Evolutionary conservation across 2,113 vertebrate genomes (phyloP), one percentile per base, ranked within the genome.

Genomic region (Eurystomus gularis): DNA sequence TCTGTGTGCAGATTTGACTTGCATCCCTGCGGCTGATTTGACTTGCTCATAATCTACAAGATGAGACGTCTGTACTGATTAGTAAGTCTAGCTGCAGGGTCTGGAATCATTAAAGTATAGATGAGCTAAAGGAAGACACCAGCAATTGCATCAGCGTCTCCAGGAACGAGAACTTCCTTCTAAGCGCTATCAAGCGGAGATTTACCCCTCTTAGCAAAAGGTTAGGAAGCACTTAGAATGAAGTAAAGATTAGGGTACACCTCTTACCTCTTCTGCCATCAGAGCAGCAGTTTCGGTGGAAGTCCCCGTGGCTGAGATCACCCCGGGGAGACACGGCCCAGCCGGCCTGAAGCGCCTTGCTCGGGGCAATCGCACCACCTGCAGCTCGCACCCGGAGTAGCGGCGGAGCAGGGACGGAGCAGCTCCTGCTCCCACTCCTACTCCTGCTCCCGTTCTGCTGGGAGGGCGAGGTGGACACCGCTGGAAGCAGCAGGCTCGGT

Each of bases 261-360:
- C 37, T 81, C 20, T 81, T 10, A 49, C 12, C 66, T 10, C 3
- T 7, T 10, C 35, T 78, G 44, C 58, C 61, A n/a, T 4, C 57
- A 8, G 3, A 65, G 0, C 58, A 18, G 62, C 2, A 17, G 40
- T 3, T 2, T 0, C 3, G n/a, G 48, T 11, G 17, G 3, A 24
- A 24, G 64, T 42, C 75, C 11, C 49, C 7, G 24, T 1, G 65
- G 1, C 21, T 1, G 40, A 0, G 25, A 11, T 2, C 0, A 7
- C 25, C 10, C 1, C 4, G 0, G 2, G 0, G 29, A 8, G 40
- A 6, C 5, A 1, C 0, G 3, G 3, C n/a, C 9, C 13, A 0
- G 0, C 31, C 1, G 37, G 0, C 1, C 44, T 0, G n/a, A 3
- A 1, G 0, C 1, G 58, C 37, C 4, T 25, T 77, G 73, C 55